Percentiles rank a stretch among this genome's conserved stretches.
phyloP scores from a whole-genome alignment of 2,797 vertebrate genomes.

The Rhincodon typus region DNA sequence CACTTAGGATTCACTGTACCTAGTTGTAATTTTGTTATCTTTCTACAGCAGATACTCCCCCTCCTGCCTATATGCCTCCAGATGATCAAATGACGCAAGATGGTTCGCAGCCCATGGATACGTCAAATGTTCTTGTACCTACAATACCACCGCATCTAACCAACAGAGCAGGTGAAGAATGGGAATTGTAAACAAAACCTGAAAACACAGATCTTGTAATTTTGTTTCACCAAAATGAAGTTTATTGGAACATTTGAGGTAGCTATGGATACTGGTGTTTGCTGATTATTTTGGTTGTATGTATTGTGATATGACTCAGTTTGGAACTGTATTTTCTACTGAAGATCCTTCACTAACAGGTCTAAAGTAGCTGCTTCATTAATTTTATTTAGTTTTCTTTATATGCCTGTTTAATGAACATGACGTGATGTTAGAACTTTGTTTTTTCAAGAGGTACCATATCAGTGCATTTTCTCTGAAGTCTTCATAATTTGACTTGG shows the following conservation, averaged over 20 bases:
- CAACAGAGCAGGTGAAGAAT: constrained; percentile 73
- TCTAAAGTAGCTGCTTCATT: neutral
- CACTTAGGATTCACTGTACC: neutral
- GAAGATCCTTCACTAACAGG: neutral
- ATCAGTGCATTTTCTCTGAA: neutral
- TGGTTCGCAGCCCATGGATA: constrained; percentile 94
- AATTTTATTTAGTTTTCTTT: neutral
- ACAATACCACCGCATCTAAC: constrained; percentile 75
- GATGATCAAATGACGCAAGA: constrained; percentile 96
- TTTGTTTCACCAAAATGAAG: neutral
- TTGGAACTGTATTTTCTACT: neutral
- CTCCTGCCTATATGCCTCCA: constrained; percentile 91
- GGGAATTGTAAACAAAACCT: neutral
- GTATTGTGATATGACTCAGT: neutral
- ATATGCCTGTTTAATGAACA: neutral
- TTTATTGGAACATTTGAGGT: neutral
- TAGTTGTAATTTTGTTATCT: constrained; percentile 38
- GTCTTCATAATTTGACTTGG: neutral
- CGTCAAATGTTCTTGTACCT: constrained; percentile 80
- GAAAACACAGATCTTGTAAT: neutral
- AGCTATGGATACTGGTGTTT: neutral
- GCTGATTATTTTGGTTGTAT: neutral
- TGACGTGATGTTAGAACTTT: neutral
- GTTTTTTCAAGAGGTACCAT: neutral
- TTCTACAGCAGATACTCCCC: constrained; percentile 78